Base-by-base conservation (phyloP, 2,888 invertebrate species). In the Lasius fuliginosus region DNA sequence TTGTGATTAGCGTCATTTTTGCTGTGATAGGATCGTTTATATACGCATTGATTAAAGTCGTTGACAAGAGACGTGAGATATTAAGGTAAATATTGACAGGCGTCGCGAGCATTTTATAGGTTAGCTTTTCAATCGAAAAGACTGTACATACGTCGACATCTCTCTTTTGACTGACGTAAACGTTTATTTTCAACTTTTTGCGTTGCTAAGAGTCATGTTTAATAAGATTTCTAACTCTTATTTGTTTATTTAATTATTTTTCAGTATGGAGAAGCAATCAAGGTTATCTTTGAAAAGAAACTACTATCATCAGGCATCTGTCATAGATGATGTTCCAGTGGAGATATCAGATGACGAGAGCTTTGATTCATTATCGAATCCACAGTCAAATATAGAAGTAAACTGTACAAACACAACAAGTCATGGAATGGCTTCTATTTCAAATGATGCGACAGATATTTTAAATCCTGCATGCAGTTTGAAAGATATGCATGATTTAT, bases 341-440 rank as follows among this genome's bases (percentile, higher is more conserved):
- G 84, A 87, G 3, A 71, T 90, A 11, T 73, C 90, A 0, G 79
- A 77, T 0, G 90, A 90, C 18, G 87, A 87, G 1, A 83, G 84
- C 11, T 18, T 12, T 9, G 69, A 82, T n/a, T 9, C 0, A 3
- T 12, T 27, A 11, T 0, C 0, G 4, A 33, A 30, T 27, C 0
- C 4, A 40, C 33, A 0, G 0, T 53, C 53, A 23, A 3, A n/a
- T 53, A n/a, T 53, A 67, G 0, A 3, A 12, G 5, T n/a, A 23
- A 23, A 33, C 3, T 23, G 9, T 11, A 6, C 0, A n/a, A 30
- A 11, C 2, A 6, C 42, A 12, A 15, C 3, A 11, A 42, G 6
- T 27, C 6, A 8, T 12, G 15, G 9, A 15, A 27, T 18, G 23
- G 12, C n/a, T 27, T 8, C 12, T 3, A n/a, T 15, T 3, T 6